Conservation (phyloP, 1,140 invertebrate species). For the Plutomurus gul region DNA sequence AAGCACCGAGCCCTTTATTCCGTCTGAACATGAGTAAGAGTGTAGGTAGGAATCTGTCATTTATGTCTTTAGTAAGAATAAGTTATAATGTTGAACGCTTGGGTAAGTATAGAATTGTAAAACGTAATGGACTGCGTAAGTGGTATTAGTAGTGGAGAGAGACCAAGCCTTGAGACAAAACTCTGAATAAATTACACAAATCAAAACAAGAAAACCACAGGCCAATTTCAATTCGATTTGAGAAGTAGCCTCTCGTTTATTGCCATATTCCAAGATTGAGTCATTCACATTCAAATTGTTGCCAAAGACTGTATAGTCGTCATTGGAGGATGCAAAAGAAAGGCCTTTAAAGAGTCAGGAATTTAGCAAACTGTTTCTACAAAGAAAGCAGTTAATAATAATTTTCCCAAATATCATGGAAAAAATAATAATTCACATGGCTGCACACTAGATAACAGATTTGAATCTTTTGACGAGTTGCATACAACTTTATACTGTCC, state of each 20-base stretch:
- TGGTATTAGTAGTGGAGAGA: background rate
- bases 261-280: background rate
- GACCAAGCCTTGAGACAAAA: background rate
- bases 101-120: background rate
- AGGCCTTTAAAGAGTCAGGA: no score
- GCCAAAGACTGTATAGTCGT: no score
- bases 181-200: conserved; percentile 16
- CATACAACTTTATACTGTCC: no score
- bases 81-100: conserved; percentile 1
- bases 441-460: no score
- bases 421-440: no score
- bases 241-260: background rate
- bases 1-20: background rate
- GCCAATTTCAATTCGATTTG: background rate
- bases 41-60: background rate
- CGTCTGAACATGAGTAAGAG: background rate
- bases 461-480: no score
- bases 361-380: no score
- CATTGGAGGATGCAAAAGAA: no score
- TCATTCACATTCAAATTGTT: no score
- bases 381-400: no score
- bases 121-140: background rate
- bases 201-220: background rate
- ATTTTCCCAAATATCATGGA: no score
- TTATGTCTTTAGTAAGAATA: background rate